phyloP scores from a whole-genome alignment of 1,140 invertebrate species.

The Pteromalus puparum region DNA sequence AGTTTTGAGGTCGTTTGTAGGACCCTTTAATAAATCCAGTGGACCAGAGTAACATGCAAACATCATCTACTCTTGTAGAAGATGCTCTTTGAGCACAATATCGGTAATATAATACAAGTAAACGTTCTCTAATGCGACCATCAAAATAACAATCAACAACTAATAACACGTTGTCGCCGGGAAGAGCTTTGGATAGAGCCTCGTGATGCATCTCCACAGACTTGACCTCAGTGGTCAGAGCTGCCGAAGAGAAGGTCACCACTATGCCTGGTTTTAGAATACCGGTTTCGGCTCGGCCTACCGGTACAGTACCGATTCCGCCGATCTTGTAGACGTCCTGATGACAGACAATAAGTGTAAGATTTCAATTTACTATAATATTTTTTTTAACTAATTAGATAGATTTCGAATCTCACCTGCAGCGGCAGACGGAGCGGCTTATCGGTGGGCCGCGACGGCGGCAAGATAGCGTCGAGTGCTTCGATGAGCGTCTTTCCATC shows the following conservation, averaged over 20 bases:
- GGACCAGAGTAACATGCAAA: slow-evolving; percentile 94
- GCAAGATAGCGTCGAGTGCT: slow-evolving; percentile 96
- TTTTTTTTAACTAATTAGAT: neutral
- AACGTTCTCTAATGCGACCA: slow-evolving; percentile 89
- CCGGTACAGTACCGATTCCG: slow-evolving; percentile 98
- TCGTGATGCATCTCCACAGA: slow-evolving; percentile 99
- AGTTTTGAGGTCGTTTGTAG: slow-evolving; percentile 85
- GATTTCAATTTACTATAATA: neutral
- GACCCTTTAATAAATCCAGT: slow-evolving; percentile 84
- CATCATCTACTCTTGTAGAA: slow-evolving; percentile 95
- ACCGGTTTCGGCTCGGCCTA: slow-evolving; percentile 97
- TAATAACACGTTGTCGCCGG: slow-evolving; percentile 97
- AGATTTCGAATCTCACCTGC: slow-evolving; percentile 76
- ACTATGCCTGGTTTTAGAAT: slow-evolving; percentile 97
- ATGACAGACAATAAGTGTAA: neutral
- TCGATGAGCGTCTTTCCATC: slow-evolving; percentile 94
- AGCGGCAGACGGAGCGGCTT: slow-evolving; percentile 96
- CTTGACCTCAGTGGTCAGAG: slow-evolving; percentile 98
- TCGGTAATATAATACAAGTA: slow-evolving; percentile 96
- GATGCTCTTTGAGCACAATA: slow-evolving; percentile 88
- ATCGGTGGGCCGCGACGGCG: slow-evolving; percentile 95
- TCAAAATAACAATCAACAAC: slow-evolving; percentile 93
- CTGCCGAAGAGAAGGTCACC: slow-evolving; percentile 96
- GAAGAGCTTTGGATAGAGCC: slow-evolving; percentile 93
- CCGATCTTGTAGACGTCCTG: slow-evolving; percentile 98